Evolutionary conservation across 1,140 invertebrate species (phyloP).

Genomic region (Drosophila ercepeae): DNA sequence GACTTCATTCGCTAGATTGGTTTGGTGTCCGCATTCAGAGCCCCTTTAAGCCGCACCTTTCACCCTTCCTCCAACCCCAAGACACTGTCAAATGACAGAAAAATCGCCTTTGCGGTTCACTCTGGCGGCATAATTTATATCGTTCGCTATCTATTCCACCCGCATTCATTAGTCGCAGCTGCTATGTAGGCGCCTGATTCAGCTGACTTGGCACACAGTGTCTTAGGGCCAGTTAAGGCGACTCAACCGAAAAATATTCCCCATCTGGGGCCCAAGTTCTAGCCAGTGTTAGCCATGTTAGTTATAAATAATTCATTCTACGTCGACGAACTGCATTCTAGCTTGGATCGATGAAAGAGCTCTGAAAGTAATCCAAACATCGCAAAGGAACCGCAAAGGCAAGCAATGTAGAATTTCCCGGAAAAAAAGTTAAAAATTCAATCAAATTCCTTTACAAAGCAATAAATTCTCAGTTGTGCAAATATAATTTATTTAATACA

Average conservation of each 20-base stretch:
- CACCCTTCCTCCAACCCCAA: background rate
- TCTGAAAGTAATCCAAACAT: slow-evolving; percentile 23
- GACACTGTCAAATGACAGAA: slow-evolving; percentile 24
- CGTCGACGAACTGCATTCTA: slow-evolving; percentile 10
- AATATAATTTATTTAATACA: slow-evolving; percentile 11
- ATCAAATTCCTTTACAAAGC: slow-evolving; percentile 3
- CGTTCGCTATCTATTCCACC: slow-evolving; percentile 43
- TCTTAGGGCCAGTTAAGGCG: slow-evolving; percentile 49
- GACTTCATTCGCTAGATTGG: slow-evolving; percentile 68
- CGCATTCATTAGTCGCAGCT: slow-evolving; percentile 53
- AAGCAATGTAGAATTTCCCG: slow-evolving; percentile 9
- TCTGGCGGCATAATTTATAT: slow-evolving; percentile 69
- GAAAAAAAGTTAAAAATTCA: slow-evolving; percentile 9
- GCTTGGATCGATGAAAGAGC: slow-evolving; percentile 31
- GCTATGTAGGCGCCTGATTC: slow-evolving; percentile 4
- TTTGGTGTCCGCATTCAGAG: slow-evolving; percentile 16
- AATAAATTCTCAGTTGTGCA: background rate
- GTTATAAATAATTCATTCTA: slow-evolving; percentile 40
- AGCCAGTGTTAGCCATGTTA: background rate
- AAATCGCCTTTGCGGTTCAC: slow-evolving; percentile 36
- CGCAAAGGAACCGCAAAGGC: slow-evolving; percentile 2
- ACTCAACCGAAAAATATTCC: slow-evolving; percentile 17
- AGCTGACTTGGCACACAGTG: slow-evolving; percentile 32
- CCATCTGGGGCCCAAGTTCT: background rate
- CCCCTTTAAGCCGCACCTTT: slow-evolving; percentile 5